Evolutionary conservation across 1,140 invertebrate genomes (phyloP).

Genomic region (Plutomurus gul): DNA sequence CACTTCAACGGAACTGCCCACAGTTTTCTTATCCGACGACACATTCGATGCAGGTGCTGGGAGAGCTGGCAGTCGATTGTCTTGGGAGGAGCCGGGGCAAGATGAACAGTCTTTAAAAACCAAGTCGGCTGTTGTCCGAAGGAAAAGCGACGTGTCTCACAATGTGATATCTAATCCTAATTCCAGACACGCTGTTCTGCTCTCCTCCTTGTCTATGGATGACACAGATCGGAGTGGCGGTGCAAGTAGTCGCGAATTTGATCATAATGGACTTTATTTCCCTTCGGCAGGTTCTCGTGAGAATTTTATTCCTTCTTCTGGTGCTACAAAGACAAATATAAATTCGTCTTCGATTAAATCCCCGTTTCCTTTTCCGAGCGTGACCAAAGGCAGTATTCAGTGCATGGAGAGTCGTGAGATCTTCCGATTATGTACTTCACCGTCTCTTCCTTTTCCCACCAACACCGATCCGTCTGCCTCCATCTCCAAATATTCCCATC

Average conservation of each 20-base stretch:
- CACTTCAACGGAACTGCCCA: no score
- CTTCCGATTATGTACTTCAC: constrained; percentile 46
- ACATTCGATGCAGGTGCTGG: not conserved
- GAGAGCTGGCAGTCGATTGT: not conserved
- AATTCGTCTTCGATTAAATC: no score
- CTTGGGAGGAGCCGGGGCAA: not conserved
- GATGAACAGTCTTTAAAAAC: constrained; percentile 8
- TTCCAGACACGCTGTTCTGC: not conserved
- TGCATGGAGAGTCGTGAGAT: constrained; percentile 52
- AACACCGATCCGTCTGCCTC: not conserved
- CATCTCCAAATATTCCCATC: no score
- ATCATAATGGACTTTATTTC: not conserved
- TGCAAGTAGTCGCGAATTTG: no score
- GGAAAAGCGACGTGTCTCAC: constrained; percentile 52
- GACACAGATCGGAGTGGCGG: not conserved
- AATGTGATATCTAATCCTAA: not conserved
- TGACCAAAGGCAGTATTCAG: constrained; percentile 33
- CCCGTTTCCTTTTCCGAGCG: not conserved
- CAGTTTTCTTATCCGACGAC: not conserved
- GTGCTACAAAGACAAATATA: no score
- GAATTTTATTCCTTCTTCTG: no score
- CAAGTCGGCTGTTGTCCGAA: constrained; percentile 46
- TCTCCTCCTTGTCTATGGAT: not conserved
- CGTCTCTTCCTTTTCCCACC: not conserved
- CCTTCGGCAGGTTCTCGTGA: not conserved